A percentile compares a stretch with the other conserved stretches of the same genome.
phyloP scores from a whole-genome alignment of 2,797 vertebrate species.

The Ctenopoma multispine region DNA sequence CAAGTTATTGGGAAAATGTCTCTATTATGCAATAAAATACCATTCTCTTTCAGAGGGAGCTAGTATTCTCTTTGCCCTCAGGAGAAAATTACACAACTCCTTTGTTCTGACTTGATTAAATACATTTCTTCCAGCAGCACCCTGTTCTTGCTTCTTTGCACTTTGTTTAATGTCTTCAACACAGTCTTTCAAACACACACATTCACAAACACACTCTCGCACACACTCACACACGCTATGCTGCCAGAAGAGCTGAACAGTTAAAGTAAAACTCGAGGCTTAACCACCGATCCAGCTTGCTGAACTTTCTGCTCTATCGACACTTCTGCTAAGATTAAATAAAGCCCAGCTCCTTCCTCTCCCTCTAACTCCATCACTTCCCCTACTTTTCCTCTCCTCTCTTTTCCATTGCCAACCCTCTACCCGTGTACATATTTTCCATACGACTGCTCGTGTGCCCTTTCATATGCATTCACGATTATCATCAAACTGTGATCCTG shows the following conservation, averaged over 20 bases:
- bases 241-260: constrained; percentile 72
- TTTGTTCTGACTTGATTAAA: constrained; percentile 82
- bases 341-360: constrained; percentile 74
- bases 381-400: constrained; percentile 28
- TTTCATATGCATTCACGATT: constrained; percentile 75
- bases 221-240: constrained; percentile 46
- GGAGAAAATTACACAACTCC: constrained; percentile 75
- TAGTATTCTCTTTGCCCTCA: constrained; percentile 60
- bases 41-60: constrained; percentile 49
- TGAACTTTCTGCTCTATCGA: constrained; percentile 84
- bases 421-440: constrained; percentile 56
- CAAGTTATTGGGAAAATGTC: constrained; percentile 44
- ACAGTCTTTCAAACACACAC: constrained; percentile 52
- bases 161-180: constrained; percentile 71
- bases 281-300: constrained; percentile 81
- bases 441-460: constrained; percentile 56
- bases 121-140: constrained; percentile 72
- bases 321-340: constrained; percentile 83
- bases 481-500: constrained; percentile 60
- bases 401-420: constrained; percentile 25
- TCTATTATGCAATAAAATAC: constrained; percentile 51
- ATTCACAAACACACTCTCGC: constrained; percentile 22
- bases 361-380: constrained; percentile 52
- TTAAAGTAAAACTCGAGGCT: constrained; percentile 79
- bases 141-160: constrained; percentile 68